A percentile compares a stretch with the other conserved stretches of the same genome.
These are phyloP conservation scores for Dendronephthya gigantea DNA, from an alignment of 64 coral and sea anemone genomes.

Conservation along the genomic window DNA sequence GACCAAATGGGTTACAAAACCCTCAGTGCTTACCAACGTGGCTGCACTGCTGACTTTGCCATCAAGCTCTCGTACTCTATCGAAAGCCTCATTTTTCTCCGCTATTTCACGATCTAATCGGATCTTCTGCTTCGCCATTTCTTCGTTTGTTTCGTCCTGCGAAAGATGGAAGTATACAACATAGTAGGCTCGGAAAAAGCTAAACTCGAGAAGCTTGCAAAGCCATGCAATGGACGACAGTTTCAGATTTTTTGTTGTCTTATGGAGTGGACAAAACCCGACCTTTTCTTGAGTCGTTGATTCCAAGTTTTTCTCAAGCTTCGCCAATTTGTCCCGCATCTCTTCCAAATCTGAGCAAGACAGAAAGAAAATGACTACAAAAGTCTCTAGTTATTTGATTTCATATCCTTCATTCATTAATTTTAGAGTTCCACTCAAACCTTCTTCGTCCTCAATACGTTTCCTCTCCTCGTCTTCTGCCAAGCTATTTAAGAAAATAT, in stretches of 20 bases:
- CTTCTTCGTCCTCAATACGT: background rate
- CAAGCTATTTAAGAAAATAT: background rate
- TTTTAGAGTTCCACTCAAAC: too few species aligned
- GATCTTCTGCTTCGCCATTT: slow-evolving; percentile 40
- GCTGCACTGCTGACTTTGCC: slow-evolving; percentile 38
- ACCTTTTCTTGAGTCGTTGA: background rate
- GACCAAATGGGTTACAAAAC: background rate
- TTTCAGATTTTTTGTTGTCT: background rate
- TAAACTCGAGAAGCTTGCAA: background rate
- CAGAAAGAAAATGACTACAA: background rate
- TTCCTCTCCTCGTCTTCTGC: slow-evolving; percentile 7
- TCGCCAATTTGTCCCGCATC: background rate
- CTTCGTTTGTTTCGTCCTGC: slow-evolving; percentile 58
- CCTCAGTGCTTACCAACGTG: slow-evolving; percentile 27
- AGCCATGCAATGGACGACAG: background rate
- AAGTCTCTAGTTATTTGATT: too few species aligned
- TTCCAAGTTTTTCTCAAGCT: background rate
- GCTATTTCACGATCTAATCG: slow-evolving; percentile 48
- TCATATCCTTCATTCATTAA: too few species aligned
- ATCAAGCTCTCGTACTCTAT: slow-evolving; percentile 47
- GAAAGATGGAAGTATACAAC: background rate
- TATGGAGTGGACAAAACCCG: background rate
- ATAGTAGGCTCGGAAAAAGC: background rate
- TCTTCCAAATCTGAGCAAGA: background rate
- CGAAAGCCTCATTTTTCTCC: slow-evolving; percentile 49